phyloP scores from a whole-genome alignment of 2,888 invertebrate genomes.

The Herminia tarsipennalis region DNA sequence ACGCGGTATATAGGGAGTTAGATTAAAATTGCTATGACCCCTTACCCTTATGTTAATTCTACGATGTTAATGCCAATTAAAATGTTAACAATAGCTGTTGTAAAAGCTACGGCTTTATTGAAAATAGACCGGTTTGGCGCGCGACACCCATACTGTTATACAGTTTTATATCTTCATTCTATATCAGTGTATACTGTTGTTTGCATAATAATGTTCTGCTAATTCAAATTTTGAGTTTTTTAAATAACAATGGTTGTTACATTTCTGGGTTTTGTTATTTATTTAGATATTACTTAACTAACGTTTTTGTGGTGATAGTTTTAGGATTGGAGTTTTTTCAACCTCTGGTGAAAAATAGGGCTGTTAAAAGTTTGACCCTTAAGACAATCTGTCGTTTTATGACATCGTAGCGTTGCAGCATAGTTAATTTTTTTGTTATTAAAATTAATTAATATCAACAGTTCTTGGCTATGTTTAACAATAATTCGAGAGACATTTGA shows the following conservation, averaged over 20 bases:
- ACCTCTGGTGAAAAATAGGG: no score
- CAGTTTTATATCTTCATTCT: constrained; percentile 46
- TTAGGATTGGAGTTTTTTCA: no score
- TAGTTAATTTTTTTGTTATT: no score
- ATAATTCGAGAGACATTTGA: no score
- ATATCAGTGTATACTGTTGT: constrained; percentile 24
- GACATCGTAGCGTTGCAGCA: no score
- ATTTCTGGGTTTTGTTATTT: no score
- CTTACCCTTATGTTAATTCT: constrained; percentile 60
- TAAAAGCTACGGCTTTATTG: constrained; percentile 63
- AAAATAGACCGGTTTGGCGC: constrained; percentile 73
- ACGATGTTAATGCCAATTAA: constrained; percentile 71
- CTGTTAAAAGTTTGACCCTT: no score
- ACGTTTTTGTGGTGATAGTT: no score
- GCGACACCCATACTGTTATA: constrained; percentile 45
- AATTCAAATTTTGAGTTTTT: constrained; percentile 40
- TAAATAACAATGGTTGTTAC: constrained; percentile 25
- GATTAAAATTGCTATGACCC: constrained; percentile 54
- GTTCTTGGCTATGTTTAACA: no score
- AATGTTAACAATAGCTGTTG: constrained; percentile 74
- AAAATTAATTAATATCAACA: no score
- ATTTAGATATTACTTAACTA: no score
- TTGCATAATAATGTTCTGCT: constrained; percentile 48
- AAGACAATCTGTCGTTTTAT: no score
- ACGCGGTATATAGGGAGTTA: constrained; percentile 47